These are phyloP conservation scores for Plodia interpunctella DNA, from an alignment of 1,140 invertebrate species.

Conservation along the genomic window DNA sequence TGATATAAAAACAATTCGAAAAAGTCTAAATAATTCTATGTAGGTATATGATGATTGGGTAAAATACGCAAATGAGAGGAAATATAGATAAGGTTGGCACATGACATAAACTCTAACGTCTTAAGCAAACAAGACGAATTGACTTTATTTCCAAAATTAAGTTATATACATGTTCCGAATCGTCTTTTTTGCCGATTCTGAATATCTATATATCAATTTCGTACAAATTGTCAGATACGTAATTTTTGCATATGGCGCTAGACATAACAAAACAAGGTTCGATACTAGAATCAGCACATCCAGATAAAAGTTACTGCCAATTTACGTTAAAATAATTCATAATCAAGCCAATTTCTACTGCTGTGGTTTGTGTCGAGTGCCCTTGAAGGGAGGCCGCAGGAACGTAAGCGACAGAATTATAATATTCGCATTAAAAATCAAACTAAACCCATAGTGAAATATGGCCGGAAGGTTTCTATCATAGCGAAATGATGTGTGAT, in stretches of 20 bases:
- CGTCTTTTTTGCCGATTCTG: too few relatives aligned
- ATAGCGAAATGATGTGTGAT: too few relatives aligned
- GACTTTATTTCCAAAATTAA: too few relatives aligned
- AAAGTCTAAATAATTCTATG: not conserved
- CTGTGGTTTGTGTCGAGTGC: conserved; percentile 1
- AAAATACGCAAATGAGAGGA: conserved; percentile 24
- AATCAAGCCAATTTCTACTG: conserved; percentile 27
- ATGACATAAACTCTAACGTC: conserved; percentile 13
- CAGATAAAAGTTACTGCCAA: conserved; percentile 30
- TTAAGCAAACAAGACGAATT: too few relatives aligned
- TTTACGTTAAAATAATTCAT: conserved; percentile 24
- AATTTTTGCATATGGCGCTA: too few relatives aligned
- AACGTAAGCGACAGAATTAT: not conserved
- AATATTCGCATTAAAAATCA: conserved; percentile 16
- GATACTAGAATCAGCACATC: conserved; percentile 14
- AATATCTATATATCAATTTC: too few relatives aligned
- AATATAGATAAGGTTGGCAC: conserved; percentile 18
- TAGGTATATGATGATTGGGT: not conserved
- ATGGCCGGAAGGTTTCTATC: too few relatives aligned
- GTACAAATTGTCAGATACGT: too few relatives aligned
- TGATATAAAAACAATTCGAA: not conserved
- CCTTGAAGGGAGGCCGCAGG: not conserved
- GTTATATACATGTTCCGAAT: too few relatives aligned
- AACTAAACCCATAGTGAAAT: too few relatives aligned
- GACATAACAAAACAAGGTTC: conserved; percentile 14